Conservation (phyloP, 2,113 vertebrate genomes). For the Nymphicus hollandicus region DNA sequence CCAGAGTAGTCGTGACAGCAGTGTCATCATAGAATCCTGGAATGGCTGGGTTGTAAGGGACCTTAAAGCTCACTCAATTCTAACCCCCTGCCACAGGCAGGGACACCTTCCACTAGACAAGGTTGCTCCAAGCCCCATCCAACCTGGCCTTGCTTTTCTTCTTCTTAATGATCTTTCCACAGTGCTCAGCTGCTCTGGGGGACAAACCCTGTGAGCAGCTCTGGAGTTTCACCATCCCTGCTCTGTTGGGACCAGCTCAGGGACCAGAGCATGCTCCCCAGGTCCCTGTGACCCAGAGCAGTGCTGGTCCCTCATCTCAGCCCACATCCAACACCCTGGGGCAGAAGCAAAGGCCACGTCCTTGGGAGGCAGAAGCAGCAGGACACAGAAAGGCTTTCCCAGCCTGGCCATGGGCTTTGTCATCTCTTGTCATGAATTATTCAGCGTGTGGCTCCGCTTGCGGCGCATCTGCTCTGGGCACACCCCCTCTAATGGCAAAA, state of each 20-base stretch:
- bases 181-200: not conserved
- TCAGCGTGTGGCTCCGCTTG: slow-evolving; percentile 46
- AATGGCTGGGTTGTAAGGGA: not conserved
- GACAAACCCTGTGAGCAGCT: not conserved
- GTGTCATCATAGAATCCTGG: not conserved
- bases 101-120: not conserved
- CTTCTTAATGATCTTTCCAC: not conserved
- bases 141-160: not conserved
- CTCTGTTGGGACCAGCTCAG: not conserved
- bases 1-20: not conserved
- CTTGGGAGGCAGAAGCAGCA: not conserved
- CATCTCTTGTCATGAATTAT: slow-evolving; percentile 71
- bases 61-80: not conserved
- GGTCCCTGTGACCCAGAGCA: rapidly evolving
- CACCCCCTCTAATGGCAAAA: slow-evolving; percentile 68
- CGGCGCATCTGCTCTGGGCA: slow-evolving; percentile 42
- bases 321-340: rapidly evolving
- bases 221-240: not conserved
- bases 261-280: rapidly evolving
- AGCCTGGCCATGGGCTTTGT: slow-evolving; percentile 4
- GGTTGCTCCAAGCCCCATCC: not conserved
- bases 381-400: not conserved
- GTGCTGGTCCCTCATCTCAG: rapidly evolving
- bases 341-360: not conserved
- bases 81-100: not conserved